These are phyloP conservation scores for Osmerus mordax DNA, from an alignment of 2,113 vertebrate species.

Conservation along the genomic window DNA sequence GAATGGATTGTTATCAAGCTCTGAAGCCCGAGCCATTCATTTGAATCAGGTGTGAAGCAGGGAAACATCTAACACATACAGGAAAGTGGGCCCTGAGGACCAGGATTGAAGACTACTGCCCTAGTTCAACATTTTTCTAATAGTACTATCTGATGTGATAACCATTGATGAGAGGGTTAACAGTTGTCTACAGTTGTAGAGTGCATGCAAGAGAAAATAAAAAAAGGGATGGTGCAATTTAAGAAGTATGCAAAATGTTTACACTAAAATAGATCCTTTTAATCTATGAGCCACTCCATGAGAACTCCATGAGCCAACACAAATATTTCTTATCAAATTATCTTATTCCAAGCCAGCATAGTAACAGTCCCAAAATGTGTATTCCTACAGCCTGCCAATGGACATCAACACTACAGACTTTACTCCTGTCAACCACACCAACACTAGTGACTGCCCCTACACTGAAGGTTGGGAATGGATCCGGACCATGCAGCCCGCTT, in stretches of 20 bases:
- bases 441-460: slow-evolving; percentile 47
- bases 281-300: too few relatives aligned
- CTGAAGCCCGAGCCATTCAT: too few relatives aligned
- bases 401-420: slow-evolving; percentile 26
- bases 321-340: neutral
- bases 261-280: too few relatives aligned
- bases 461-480: slow-evolving; percentile 67
- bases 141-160: too few relatives aligned
- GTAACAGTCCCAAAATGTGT: neutral
- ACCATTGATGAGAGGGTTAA: neutral
- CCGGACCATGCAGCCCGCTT: slow-evolving; percentile 70
- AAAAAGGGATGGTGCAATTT: neutral
- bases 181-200: neutral
- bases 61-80: too few relatives aligned
- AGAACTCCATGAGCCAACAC: neutral
- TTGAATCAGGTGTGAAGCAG: too few relatives aligned
- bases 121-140: too few relatives aligned
- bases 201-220: neutral
- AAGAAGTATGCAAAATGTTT: neutral
- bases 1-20: too few relatives aligned
- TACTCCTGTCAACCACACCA: slow-evolving; percentile 41
- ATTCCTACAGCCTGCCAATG: slow-evolving; percentile 40
- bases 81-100: too few relatives aligned
- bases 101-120: too few relatives aligned
- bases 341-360: neutral